phyloP scores from a whole-genome alignment of 2,888 invertebrate species.

The Xestia ashworthii region DNA sequence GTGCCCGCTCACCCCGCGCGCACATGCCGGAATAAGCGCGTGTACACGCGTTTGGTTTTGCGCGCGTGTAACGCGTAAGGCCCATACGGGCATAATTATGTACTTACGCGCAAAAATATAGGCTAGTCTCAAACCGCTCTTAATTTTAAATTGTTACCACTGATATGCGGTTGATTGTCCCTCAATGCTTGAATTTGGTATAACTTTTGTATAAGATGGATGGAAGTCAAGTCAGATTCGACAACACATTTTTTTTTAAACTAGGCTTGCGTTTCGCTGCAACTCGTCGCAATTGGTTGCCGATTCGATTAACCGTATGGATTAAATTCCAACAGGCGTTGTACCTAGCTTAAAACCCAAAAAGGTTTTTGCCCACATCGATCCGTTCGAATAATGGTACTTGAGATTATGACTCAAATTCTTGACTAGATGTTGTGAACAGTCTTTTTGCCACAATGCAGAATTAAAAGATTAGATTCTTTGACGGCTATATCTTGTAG shows the following conservation, averaged over 20 bases:
- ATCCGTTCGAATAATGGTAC: neutral
- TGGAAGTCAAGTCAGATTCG: neutral
- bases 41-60: neutral
- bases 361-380: neutral
- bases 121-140: neutral
- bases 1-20: neutral
- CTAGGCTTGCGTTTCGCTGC: too few relatives aligned
- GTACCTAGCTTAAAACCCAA: neutral
- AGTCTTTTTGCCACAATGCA: constrained; percentile 37
- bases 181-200: constrained; percentile 12
- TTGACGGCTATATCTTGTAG: constrained; percentile 7
- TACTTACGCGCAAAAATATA: neutral
- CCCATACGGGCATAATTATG: too few relatives aligned
- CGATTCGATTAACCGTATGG: neutral
- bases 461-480: constrained; percentile 27
- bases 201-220: constrained; percentile 2
- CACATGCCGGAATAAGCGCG: neutral
- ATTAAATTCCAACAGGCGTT: constrained; percentile 5
- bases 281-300: neutral
- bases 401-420: neutral
- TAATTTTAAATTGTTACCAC: neutral
- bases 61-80: too few relatives aligned
- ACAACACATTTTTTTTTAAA: neutral
- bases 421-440: constrained; percentile 24
- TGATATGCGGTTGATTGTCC: neutral